Conservation (phyloP, 30 jellyfish, hydroid and myxozoan genomes). For the Hydra vulgaris region DNA sequence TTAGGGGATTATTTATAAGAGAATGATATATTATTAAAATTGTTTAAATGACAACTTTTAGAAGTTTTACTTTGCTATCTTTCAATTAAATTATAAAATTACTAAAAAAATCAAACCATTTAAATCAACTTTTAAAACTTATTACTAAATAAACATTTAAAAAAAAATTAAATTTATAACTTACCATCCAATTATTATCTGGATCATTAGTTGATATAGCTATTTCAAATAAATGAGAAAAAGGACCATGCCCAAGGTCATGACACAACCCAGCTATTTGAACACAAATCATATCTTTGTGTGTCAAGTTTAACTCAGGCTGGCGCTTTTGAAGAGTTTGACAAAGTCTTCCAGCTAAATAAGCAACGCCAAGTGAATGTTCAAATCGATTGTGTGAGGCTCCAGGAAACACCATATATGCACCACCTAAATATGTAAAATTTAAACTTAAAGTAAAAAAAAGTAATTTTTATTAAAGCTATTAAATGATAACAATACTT, state of each 20-base stretch:
- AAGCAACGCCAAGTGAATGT: constrained; percentile 72
- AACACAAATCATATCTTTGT: constrained; percentile 65
- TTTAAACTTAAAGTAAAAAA: neutral
- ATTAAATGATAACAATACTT: no score
- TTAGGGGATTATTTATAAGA: no score
- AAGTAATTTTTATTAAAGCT: neutral
- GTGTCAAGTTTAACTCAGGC: constrained; percentile 39
- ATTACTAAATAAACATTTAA: neutral
- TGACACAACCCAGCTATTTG: constrained; percentile 94
- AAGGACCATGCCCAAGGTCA: constrained; percentile 98
- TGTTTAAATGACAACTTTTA: no score
- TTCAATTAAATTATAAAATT: no score
- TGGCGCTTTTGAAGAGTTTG: constrained; percentile 43
- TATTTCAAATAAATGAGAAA: constrained; percentile 78
- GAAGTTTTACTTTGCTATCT: no score
- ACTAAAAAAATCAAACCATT: no score
- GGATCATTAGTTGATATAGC: constrained; percentile 46
- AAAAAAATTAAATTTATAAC: constrained; percentile 17
- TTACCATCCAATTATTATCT: constrained; percentile 43
- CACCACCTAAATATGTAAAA: constrained; percentile 60
- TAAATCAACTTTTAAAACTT: neutral
- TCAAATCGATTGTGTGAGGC: constrained; percentile 94
- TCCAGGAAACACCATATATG: constrained; percentile 85
- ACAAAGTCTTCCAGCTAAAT: constrained; percentile 65
- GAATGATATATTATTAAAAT: no score